phyloP scores from a whole-genome alignment of 2,113 vertebrate genomes.

The Prolemur simus region DNA sequence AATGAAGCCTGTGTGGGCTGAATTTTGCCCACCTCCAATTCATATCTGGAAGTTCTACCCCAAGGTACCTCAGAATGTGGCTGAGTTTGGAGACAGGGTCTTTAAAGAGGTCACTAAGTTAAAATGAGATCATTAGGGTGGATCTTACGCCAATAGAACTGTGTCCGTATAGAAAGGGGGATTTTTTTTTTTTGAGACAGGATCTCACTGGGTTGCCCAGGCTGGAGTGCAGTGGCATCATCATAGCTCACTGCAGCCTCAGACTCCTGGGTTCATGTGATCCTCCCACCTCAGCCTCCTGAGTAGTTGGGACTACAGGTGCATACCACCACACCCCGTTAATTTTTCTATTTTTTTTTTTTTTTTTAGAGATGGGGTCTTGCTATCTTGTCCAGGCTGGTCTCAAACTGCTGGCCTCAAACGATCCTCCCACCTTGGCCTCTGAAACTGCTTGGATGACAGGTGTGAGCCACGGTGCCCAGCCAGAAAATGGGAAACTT shows the following conservation, averaged over 20 bases:
- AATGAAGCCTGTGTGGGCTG: not conserved
- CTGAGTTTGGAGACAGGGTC: not conserved
- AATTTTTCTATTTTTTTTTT: not conserved
- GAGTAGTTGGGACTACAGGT: not conserved
- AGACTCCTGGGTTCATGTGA: not conserved
- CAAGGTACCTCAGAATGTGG: not conserved
- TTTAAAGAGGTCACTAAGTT: not conserved
- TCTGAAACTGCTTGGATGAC: not conserved
- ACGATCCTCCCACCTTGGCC: accelerated
- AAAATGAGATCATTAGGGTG: not conserved
- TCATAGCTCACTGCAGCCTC: not conserved
- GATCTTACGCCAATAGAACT: not conserved
- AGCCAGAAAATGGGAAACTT: accelerated
- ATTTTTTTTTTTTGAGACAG: not conserved
- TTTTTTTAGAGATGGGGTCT: not conserved
- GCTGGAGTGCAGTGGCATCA: not conserved
- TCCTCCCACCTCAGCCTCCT: not conserved
- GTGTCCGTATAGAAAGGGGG: not conserved
- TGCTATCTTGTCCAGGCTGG: not conserved
- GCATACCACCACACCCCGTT: not conserved
- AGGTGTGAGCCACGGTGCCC: not conserved
- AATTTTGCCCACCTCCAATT: not conserved
- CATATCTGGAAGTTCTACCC: not conserved
- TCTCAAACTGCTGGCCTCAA: not conserved
- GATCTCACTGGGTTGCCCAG: not conserved